phyloP scores from a whole-genome alignment of 2,113 vertebrate species.

The Urocynchramus pylzowi region DNA sequence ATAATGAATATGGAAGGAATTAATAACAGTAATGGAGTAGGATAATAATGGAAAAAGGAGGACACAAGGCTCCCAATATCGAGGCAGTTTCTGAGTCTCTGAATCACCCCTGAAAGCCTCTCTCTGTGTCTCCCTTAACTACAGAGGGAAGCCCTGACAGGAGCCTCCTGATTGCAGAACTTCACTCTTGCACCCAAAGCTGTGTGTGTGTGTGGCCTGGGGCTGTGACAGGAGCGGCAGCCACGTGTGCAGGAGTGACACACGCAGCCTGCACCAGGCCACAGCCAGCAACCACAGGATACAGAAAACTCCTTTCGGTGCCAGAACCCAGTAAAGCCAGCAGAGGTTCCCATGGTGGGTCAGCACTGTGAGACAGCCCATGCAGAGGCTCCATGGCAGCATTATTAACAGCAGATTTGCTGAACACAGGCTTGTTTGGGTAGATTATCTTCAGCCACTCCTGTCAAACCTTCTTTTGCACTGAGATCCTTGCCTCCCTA shows the following conservation, averaged over 20 bases:
- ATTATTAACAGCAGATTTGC: neutral
- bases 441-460: neutral
- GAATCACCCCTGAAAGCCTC: neutral
- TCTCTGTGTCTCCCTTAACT: neutral
- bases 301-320: neutral
- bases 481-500: neutral
- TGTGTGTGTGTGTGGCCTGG: neutral
- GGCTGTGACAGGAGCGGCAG: neutral
- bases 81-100: neutral
- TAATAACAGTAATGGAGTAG: neutral
- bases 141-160: neutral
- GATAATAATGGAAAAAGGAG: neutral
- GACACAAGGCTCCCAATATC: neutral
- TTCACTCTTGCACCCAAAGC: neutral
- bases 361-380: neutral
- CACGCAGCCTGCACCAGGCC: accelerated
- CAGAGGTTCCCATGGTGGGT: neutral
- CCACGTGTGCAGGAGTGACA: neutral
- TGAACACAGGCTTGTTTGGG: neutral
- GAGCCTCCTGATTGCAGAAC: neutral
- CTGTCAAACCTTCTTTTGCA: neutral
- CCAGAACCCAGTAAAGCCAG: neutral
- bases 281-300: neutral
- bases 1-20: neutral
- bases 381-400: neutral